Evolutionary conservation across 2,888 invertebrate genomes (phyloP), one percentile per base, ranked within the genome.

Genomic region (Sarcophaga caerulescens): DNA sequence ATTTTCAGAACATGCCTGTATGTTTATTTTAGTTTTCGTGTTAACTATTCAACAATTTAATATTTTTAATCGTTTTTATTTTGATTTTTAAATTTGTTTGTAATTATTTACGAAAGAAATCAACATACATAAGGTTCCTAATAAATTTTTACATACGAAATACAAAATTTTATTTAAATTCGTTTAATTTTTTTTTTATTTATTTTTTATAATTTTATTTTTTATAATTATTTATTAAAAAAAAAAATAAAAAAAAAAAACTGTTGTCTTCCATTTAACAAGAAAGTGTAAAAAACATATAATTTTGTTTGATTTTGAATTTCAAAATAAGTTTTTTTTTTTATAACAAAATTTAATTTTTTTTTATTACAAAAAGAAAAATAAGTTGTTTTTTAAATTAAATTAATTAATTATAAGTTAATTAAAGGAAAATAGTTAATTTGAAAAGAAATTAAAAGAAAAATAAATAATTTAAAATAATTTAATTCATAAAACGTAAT

Each of bases 261-360:
- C 87, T 83, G 69, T 85, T 87, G 87, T 87, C 87, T 87, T 85
- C 85, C 87, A 87, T 87, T 87, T 85, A 76, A 83, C 14, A 75
- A 76, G 68, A 52, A 52, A 14, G 52, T 35, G 35, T 35, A 52
- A 52, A 47, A 14, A 52, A 14, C 17, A 70, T 74, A 74, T 76
- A 35, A 44, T 45, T 84, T 52, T 79, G 44, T 79, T 10, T 65
- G n/a, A 35, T 35, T 77, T 82, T 66, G 2, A n/a, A 19, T n/a
- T 81, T 12, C 6, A 19, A 23, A 60, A 57, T 65, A 60, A 62
- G 19, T 74, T 76, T 73, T 63, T 25, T 63, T 25, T 84, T 68
- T 19, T 44, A 65, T 65, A 60, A 77, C 47, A 80, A 73, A 82
- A 59, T 60, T 25, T 69, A 10, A 10, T 8, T 70, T 63, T 19